Evolutionary conservation across 2,113 vertebrate genomes (phyloP), one percentile per base, ranked within the genome.

Genomic region (Daphoenositta chrysoptera): DNA sequence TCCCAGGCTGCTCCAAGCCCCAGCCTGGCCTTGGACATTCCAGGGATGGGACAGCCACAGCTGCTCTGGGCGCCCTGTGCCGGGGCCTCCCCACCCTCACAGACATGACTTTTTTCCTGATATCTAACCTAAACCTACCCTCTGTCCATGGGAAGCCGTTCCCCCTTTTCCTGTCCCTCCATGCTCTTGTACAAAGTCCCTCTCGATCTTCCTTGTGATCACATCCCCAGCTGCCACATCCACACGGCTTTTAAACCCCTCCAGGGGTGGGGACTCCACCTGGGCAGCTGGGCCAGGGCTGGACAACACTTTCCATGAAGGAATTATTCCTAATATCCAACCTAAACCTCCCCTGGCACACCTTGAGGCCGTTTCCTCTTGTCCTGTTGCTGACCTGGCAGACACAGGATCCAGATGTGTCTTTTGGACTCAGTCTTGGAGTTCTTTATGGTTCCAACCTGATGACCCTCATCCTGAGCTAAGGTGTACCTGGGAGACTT

Each of bases 311-410:
- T 60, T n/a, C 53, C 45, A 17, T 31, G n/a, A 3, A 31, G 47
- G 5, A 61, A 19, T 15, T 45, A 2, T 53, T 61, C 53, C n/a
- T 27, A 3, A 40, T 26, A 54, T 14, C 39, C 53, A 26, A 7
- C 30, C 47, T 24, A 18, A 68, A 60, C 15, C 30, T 61, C 21
- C 21, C n/a, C n/a, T 40, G 35, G 39, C 45, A 35, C 47, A 68
- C 0, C 47, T 6, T 18, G 24, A 35, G 47, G 45, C 30, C 0
- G 0, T 61, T 60, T 35, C 4, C 47, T 39, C 30, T 76, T 47
- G 9, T 51, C n/a, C 47, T 40, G 11, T 40, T 0, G 0, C 39
- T 54, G 42, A 48, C 15, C 11, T 42, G 19, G 11, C 27, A 12
- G 63, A 42, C 37, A 7, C 2, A 2, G 21, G 18, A 87, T 50